phyloP scores from a whole-genome alignment of 1,140 invertebrate species.

The Orius insidiosus region DNA sequence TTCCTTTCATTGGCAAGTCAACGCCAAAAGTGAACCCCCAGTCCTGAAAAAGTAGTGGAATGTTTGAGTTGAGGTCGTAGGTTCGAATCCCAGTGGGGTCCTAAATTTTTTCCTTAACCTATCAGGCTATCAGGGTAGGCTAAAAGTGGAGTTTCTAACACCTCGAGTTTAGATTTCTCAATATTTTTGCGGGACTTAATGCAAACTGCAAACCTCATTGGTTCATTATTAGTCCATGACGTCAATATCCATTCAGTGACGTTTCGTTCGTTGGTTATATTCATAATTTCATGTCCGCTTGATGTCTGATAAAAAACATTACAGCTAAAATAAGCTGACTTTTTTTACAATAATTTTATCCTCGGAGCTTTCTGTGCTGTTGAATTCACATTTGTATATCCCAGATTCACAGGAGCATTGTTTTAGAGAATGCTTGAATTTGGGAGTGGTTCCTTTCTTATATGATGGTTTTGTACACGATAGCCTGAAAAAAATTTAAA shows the following conservation, averaged over 20 bases:
- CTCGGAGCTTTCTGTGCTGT: background rate
- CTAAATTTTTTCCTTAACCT: no score
- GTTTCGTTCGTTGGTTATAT: conserved; percentile 3
- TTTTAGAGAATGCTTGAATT: background rate
- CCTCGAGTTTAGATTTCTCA: no score
- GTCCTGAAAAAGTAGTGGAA: background rate
- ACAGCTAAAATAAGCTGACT: no score
- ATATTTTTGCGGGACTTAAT: no score
- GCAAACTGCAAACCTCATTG: no score
- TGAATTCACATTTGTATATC: conserved; percentile 3
- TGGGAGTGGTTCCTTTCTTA: no score
- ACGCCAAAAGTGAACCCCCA: conserved; percentile 3
- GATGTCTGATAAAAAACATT: background rate
- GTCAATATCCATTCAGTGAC: conserved; percentile 9
- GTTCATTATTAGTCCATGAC: conserved; percentile 1
- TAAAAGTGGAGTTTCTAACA: no score
- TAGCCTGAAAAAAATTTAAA: background rate
- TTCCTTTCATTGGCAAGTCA: conserved; percentile 1
- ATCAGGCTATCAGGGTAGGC: no score
- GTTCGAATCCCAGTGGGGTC: no score
- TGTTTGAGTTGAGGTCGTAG: no score
- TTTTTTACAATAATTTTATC: no score
- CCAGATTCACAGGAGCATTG: conserved; percentile 4
- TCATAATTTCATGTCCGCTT: conserved; percentile 2
- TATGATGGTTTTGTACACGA: no score